These are phyloP conservation scores for Fundulus diaphanus DNA, from an alignment of 2,797 vertebrate genomes.

Conservation along the genomic window DNA sequence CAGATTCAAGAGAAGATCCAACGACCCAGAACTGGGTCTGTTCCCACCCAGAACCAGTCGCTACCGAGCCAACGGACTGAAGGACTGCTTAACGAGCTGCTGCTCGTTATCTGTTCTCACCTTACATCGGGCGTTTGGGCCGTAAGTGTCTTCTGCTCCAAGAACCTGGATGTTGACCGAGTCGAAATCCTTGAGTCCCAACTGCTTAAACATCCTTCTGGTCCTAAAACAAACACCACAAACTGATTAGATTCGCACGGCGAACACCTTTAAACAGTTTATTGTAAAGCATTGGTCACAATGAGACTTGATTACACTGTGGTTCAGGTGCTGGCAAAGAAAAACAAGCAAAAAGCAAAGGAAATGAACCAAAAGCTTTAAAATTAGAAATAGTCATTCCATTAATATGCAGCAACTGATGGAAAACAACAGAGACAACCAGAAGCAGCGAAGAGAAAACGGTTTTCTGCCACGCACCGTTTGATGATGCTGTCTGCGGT, in stretches of 20 bases:
- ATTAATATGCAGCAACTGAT: no score
- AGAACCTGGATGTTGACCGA: constrained; percentile 87
- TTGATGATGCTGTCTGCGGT: constrained; percentile 85
- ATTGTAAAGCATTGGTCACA: no score
- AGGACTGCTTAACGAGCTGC: neutral
- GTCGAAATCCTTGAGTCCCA: constrained; percentile 85
- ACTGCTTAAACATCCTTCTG: constrained; percentile 82
- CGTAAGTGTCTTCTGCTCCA: constrained; percentile 88
- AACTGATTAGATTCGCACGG: neutral
- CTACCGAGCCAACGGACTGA: neutral
- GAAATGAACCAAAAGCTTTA: no score
- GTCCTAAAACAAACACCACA: constrained; percentile 70
- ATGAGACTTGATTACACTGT: no score
- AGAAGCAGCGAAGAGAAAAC: no score
- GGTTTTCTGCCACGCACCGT: constrained; percentile 58
- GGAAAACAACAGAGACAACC: no score
- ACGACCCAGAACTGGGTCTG: neutral
- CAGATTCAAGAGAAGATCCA: no score
- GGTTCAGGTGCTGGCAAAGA: no score
- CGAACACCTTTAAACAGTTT: no score
- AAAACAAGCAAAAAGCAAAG: no score
- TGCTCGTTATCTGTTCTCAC: constrained; percentile 66
- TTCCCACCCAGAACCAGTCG: neutral
- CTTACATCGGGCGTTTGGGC: constrained; percentile 77
- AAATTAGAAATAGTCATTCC: no score